Evolutionary conservation across 2,888 invertebrate species (phyloP), one percentile per base, ranked within the genome.

Genomic region (Lepas anatifera): DNA sequence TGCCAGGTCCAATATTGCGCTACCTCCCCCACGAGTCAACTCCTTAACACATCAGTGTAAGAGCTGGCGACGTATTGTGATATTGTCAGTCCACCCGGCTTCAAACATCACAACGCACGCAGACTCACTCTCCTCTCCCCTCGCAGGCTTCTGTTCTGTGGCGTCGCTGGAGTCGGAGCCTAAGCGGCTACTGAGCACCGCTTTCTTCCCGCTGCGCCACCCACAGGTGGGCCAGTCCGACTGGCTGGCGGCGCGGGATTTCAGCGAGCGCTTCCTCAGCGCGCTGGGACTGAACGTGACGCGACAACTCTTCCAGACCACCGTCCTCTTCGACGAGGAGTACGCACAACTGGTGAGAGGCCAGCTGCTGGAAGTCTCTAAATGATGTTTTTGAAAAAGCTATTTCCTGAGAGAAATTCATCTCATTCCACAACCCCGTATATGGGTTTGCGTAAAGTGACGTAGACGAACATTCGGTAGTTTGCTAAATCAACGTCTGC

Each of bases 171-270:
- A 39, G 2, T 64, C 64, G 25, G 25, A 37, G 64, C 37, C 64
- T 11, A 35, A 39, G n/a, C 64, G 64, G 1, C 25, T 64, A 37
- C 22, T 64, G 37, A 64, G 64, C 64, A 37, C 64, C n/a, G 64
- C 37, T 8, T 64, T n/a, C 37, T 64, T 64, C 64, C 64, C 64
- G 37, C 64, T 64, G 64, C 64, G 64, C 7, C 64, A 64, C 37
- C 64, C 64, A 1, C 37, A 64, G 37, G 25, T 64, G 25, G 64
- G 37, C 37, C 35, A 13, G n/a, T n/a, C 37, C 1, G 35, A 64
- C 64, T 64, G 64, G 64, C 64, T 64, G 64, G 64, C 64, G 37
- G 64, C 64, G 35, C 64, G 64, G 13, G 37, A 37, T 37, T 64
- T 64, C 64, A 64, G 8, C 25, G 64, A 64, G 3, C 35, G 64